Percentiles rank a stretch among this genome's conserved stretches.
These are phyloP conservation scores for Sphenodon punctatus DNA, from an alignment of 2,797 vertebrate species.

Conservation along the genomic window DNA sequence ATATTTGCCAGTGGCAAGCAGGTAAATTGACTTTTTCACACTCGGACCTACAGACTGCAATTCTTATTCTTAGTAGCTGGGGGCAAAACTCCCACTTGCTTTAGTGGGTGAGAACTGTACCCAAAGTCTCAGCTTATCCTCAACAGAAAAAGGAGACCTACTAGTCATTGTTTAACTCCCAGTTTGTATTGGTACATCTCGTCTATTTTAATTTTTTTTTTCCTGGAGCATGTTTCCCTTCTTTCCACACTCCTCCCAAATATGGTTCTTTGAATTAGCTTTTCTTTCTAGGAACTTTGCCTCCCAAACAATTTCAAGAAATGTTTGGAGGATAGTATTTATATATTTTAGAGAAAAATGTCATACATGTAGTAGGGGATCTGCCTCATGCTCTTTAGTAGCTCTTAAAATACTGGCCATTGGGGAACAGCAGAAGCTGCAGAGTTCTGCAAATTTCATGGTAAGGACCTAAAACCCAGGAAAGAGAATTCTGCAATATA, in stretches of 20 bases:
- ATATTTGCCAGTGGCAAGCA: too few relatives aligned
- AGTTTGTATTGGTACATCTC: not conserved
- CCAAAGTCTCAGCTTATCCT: not conserved
- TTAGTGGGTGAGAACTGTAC: too few relatives aligned
- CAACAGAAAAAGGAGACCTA: not conserved
- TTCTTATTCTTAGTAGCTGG: too few relatives aligned
- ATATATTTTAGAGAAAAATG: rapidly evolving
- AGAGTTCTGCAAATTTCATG: not conserved
- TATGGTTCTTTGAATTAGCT: not conserved
- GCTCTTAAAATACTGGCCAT: too few relatives aligned
- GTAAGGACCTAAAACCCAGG: not conserved
- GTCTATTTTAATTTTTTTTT: not conserved
- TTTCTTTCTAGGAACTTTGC: rapidly evolving
- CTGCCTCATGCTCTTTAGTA: not conserved
- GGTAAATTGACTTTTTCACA: too few relatives aligned
- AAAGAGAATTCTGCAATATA: not conserved
- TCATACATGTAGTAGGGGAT: rapidly evolving
- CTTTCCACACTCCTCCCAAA: too few relatives aligned
- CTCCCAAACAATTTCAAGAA: not conserved
- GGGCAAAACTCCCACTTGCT: too few relatives aligned
- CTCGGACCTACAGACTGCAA: too few relatives aligned
- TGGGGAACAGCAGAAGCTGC: not conserved
- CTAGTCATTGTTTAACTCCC: not conserved
- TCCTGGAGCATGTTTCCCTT: not conserved
- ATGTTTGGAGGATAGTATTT: not conserved